Conservation (phyloP, 1,140 invertebrate species). For the Papilio polyxenes region DNA sequence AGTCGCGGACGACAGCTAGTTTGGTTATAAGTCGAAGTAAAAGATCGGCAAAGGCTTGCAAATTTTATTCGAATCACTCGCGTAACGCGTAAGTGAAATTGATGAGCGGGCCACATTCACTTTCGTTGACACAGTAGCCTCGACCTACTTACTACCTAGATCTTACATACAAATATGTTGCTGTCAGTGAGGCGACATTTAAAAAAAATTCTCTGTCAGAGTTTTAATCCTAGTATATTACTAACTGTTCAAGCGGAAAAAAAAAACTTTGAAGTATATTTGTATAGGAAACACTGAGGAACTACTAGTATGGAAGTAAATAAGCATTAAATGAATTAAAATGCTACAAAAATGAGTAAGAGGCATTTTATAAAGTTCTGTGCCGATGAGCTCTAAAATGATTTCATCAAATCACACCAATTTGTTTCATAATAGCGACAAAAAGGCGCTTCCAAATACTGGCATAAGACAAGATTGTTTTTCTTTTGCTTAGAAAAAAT, state of each 20-base stretch:
- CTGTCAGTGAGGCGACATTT: background rate
- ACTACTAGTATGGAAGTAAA: too few relatives aligned
- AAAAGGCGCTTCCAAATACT: background rate
- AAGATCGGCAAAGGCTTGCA: background rate
- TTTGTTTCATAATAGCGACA: background rate
- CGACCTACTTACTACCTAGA: background rate
- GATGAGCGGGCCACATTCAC: constrained; percentile 24
- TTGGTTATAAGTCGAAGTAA: background rate
- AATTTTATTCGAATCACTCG: background rate
- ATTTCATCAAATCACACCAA: background rate
- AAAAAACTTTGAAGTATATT: too few relatives aligned
- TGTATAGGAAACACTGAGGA: too few relatives aligned
- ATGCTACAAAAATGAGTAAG: background rate
- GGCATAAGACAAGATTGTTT: background rate
- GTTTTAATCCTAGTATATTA: too few relatives aligned
- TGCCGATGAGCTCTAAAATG: background rate
- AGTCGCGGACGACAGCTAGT: background rate
- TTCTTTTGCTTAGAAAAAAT: background rate
- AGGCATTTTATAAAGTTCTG: background rate
- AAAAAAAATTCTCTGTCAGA: background rate
- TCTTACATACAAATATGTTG: background rate
- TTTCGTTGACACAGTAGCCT: constrained; percentile 21
- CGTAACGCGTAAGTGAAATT: constrained; percentile 20
- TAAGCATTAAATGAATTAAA: background rate
- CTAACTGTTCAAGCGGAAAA: background rate